Conservation (phyloP, 2,888 invertebrate species). For the Myathropa florea region DNA sequence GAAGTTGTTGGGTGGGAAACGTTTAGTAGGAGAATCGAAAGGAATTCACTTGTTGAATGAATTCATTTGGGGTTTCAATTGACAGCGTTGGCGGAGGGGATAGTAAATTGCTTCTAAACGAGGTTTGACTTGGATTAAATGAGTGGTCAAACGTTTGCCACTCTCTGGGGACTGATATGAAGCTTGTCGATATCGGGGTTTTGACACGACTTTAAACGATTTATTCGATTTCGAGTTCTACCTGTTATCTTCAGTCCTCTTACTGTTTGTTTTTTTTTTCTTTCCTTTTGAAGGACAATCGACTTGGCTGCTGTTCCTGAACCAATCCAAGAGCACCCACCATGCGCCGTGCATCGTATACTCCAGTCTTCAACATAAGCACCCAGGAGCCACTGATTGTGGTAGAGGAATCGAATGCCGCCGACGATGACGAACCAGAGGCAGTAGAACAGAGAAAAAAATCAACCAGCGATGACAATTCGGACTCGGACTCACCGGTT, state of each 20-base stretch:
- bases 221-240: neutral
- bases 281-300: constrained; percentile 46
- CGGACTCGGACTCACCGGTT: constrained; percentile 89
- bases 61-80: neutral
- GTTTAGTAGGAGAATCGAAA: neutral
- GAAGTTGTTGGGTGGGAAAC: neutral
- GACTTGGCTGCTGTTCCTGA: constrained; percentile 26
- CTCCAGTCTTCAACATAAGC: constrained; percentile 82
- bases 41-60: neutral
- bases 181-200: too few species aligned
- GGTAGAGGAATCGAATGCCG: constrained; percentile 88
- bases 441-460: constrained; percentile 79
- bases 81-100: neutral
- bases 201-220: neutral
- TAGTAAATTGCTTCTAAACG: neutral
- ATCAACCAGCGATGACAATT: constrained; percentile 81
- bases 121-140: neutral
- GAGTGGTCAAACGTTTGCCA: too few species aligned
- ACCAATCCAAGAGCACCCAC: constrained; percentile 18
- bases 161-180: too few species aligned
- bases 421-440: constrained; percentile 85
- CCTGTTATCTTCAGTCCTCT: neutral
- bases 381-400: constrained; percentile 90
- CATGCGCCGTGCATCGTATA: constrained; percentile 87
- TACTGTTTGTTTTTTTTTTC: neutral